phyloP scores from a whole-genome alignment of 1,140 invertebrate species.

The Drosophila tsacasi region DNA sequence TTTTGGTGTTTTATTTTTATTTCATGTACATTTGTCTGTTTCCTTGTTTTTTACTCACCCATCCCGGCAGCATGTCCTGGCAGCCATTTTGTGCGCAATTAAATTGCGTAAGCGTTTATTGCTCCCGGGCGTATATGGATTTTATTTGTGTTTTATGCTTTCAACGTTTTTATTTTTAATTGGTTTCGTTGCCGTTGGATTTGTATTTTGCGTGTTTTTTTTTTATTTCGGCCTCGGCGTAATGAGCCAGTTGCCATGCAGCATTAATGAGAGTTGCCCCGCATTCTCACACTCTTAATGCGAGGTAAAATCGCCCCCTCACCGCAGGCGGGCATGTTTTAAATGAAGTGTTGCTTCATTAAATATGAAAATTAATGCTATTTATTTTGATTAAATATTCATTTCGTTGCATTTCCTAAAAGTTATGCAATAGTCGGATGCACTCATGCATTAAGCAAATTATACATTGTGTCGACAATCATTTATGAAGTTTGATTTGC shows the following conservation, averaged over 20 bases:
- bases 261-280: conserved; percentile 59
- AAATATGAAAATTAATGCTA: conserved; percentile 79
- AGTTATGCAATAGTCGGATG: conserved; percentile 28
- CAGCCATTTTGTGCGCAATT: conserved; percentile 79
- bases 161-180: conserved; percentile 59
- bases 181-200: conserved; percentile 58
- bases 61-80: conserved; percentile 16
- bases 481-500: conserved; percentile 33
- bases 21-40: conserved; percentile 43
- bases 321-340: conserved; percentile 25
- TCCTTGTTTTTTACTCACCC: conserved; percentile 9
- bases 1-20: conserved; percentile 61
- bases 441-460: conserved; percentile 31
- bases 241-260: conserved; percentile 68
- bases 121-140: conserved; percentile 68
- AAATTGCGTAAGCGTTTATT: conserved; percentile 82
- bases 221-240: conserved; percentile 41
- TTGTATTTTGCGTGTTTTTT: conserved; percentile 61
- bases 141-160: conserved; percentile 53
- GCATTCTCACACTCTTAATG: conserved; percentile 32
- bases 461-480: conserved; percentile 14
- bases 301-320: conserved; percentile 30
- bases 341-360: conserved; percentile 80
- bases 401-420: conserved; percentile 51
- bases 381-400: conserved; percentile 76